These are phyloP conservation scores for Delia radicum DNA, from an alignment of 1,140 invertebrate species.

Conservation along the genomic window DNA sequence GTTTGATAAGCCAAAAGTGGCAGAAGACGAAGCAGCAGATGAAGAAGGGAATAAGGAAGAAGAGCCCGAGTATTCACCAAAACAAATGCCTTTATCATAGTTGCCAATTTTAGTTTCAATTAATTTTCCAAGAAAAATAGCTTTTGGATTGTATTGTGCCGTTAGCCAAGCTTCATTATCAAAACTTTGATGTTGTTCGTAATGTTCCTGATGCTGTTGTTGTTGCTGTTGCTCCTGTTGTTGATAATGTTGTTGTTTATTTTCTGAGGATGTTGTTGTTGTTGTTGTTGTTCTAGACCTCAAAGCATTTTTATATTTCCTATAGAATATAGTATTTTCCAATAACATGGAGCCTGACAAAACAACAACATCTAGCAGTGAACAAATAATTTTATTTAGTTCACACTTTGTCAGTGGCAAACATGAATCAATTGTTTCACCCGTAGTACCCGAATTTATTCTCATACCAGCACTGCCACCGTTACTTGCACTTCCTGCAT, in stretches of 20 bases:
- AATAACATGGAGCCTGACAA: slow-evolving; percentile 34
- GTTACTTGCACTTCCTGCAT: background rate
- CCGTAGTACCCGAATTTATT: background rate
- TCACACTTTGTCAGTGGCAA: slow-evolving; percentile 33
- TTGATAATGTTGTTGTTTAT: background rate
- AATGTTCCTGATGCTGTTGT: background rate
- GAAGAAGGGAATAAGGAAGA: background rate
- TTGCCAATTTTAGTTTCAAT: slow-evolving; percentile 54
- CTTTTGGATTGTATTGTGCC: slow-evolving; percentile 39
- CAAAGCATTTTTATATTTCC: slow-evolving; percentile 28
- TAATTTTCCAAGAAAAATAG: slow-evolving; percentile 52
- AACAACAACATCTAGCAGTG: slow-evolving; percentile 37
- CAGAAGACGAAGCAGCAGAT: background rate
- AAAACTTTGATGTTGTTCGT: background rate
- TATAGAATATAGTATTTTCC: slow-evolving; percentile 52
- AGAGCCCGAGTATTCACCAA: slow-evolving; percentile 6
- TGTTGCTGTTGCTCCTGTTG: background rate
- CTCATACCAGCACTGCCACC: background rate
- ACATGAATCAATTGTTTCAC: background rate
- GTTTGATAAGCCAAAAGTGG: background rate
- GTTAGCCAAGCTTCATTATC: slow-evolving; percentile 17
- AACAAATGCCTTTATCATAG: slow-evolving; percentile 27
- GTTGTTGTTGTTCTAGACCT: background rate
- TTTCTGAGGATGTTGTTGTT: background rate
- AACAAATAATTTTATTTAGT: slow-evolving; percentile 23